These are phyloP conservation scores for Pseudorasbora parva DNA, from an alignment of 2,113 vertebrate species.

Conservation along the genomic window DNA sequence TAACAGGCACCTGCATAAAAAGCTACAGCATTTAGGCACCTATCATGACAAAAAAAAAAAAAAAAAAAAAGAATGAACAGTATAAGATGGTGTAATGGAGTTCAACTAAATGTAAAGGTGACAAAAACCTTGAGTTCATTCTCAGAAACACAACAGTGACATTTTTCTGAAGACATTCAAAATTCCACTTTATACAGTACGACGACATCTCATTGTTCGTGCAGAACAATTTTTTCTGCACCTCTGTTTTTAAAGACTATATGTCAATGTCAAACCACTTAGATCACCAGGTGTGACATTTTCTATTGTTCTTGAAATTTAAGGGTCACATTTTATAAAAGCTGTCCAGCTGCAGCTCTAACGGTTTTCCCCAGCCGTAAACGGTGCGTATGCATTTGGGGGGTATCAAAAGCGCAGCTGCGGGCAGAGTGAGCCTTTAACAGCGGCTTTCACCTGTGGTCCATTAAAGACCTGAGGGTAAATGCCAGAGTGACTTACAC, in stretches of 20 bases:
- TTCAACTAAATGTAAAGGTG: background rate
- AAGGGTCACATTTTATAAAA: background rate
- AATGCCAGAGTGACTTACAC: conserved; percentile 59
- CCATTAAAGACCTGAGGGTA: conserved; percentile 62
- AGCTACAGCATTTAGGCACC: background rate
- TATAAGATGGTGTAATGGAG: background rate
- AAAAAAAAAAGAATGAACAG: background rate
- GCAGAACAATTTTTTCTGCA: background rate
- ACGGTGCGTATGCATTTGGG: conserved; percentile 34
- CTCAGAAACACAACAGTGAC: background rate
- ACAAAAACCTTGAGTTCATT: background rate
- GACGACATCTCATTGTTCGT: background rate
- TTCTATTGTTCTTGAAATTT: conserved; percentile 35
- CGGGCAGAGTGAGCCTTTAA: conserved; percentile 48
- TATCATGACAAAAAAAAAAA: background rate
- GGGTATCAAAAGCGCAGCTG: conserved; percentile 58
- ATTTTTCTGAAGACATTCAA: background rate
- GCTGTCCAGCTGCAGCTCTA: conserved; percentile 8
- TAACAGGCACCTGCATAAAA: conserved; percentile 8
- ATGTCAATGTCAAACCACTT: background rate
- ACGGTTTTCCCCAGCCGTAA: conserved; percentile 37
- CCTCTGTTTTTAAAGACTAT: background rate
- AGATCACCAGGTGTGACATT: conserved; percentile 27
- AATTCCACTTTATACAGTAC: background rate
- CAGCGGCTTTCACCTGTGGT: conserved; percentile 55